Conservation (phyloP, 2,113 vertebrate species). For the Xenopus laevis region DNA sequence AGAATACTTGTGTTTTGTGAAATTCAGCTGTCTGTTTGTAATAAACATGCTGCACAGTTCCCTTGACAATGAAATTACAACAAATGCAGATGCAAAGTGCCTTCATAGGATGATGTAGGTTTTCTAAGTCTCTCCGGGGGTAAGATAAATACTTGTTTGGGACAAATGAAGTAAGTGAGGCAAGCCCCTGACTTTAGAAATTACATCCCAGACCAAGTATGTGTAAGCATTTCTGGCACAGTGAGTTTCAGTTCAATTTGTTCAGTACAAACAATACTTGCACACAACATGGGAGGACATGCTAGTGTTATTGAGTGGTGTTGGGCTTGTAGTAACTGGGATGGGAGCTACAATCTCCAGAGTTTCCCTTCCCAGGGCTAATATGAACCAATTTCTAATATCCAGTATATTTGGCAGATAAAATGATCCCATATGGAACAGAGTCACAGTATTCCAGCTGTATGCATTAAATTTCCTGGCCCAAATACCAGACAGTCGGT, state of each 20-base stretch:
- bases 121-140: background rate
- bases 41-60: constrained; percentile 2
- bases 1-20: too few species aligned
- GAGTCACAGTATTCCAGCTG: background rate
- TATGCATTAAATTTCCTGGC: background rate
- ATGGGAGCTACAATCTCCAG: background rate
- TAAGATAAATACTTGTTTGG: constrained; percentile 6
- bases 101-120: constrained; percentile 18
- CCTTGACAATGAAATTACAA: constrained; percentile 3
- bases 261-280: constrained; percentile 2
- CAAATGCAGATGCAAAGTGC: constrained; percentile 13
- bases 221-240: background rate
- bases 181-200: background rate
- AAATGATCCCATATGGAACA: background rate
- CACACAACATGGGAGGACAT: background rate
- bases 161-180: constrained; percentile 37
- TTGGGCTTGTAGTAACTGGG: background rate
- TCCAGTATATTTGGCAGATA: background rate
- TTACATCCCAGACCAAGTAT: constrained; percentile 11
- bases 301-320: background rate
- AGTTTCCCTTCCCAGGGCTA: background rate
- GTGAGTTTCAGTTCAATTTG: background rate
- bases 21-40: background rate
- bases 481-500: background rate
- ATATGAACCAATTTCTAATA: background rate